A percentile compares a stretch with the other conserved stretches of the same genome.
Conservation (phyloP, 35 echinoderm and acorn worm species). For the Apostichopus californicus region DNA sequence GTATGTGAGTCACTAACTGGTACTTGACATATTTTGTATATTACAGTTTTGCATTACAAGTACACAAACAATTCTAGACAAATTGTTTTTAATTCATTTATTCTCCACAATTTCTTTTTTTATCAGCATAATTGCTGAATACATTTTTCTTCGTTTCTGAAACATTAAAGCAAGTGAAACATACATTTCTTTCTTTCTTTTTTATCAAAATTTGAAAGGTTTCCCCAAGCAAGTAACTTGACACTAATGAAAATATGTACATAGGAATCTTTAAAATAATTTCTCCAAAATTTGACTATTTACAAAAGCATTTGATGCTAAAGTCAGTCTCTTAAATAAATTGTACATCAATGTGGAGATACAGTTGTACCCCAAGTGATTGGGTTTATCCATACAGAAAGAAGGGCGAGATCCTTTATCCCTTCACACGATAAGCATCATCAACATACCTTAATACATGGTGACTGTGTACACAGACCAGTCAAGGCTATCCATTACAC, state of each 20-base stretch:
- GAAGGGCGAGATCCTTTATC: no score
- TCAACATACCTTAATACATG: not conserved
- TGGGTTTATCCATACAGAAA: no score
- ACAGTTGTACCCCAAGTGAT: not conserved
- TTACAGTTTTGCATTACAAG: no score
- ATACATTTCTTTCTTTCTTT: not conserved
- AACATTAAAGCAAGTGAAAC: constrained; percentile 15
- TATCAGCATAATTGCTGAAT: constrained; percentile 7
- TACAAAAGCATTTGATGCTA: constrained; percentile 37
- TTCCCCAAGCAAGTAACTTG: constrained; percentile 7
- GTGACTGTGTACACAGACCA: not conserved
- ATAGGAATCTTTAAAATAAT: constrained; percentile 37
- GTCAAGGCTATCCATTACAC: not conserved
- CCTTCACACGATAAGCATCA: not conserved
- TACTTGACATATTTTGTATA: no score
- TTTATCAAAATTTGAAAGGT: constrained; percentile 28
- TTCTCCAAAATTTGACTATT: constrained; percentile 33
- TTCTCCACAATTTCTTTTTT: not conserved
- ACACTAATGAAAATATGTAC: constrained; percentile 6
- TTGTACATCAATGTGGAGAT: not conserved
- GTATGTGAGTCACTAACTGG: no score
- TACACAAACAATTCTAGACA: no score
- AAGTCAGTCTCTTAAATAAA: constrained; percentile 11
- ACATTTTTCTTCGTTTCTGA: not conserved
- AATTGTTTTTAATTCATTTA: not conserved